Conservation (phyloP, 2,113 vertebrate species). For the Pithys albifrons region DNA sequence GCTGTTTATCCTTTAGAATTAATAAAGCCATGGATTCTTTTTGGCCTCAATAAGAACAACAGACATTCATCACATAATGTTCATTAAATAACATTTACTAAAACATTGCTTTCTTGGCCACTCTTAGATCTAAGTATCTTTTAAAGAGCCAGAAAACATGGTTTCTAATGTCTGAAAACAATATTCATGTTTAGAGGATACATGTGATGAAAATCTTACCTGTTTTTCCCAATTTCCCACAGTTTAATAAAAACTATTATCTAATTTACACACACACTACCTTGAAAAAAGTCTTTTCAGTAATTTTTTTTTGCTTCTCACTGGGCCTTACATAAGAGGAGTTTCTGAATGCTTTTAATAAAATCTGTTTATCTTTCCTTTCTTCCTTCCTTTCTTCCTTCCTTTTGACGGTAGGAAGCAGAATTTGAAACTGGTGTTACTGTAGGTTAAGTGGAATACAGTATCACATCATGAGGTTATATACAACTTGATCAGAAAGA, state of each 20-base stretch:
- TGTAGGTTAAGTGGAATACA: background rate
- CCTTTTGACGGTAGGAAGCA: background rate
- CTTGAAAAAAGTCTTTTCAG: constrained; percentile 30
- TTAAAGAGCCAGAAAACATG: background rate
- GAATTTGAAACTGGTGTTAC: background rate
- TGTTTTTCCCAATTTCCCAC: background rate
- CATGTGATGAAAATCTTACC: background rate
- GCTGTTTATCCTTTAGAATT: background rate
- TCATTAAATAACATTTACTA: background rate
- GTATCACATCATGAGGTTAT: background rate
- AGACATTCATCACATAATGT: background rate
- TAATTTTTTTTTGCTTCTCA: background rate
- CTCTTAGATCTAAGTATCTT: background rate
- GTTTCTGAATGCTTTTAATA: background rate
- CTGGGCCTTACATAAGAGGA: constrained; percentile 15
- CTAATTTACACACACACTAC: constrained; percentile 7
- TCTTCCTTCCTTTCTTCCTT: too few relatives aligned
- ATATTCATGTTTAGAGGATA: background rate
- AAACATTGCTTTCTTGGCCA: background rate
- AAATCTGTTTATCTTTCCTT: background rate
- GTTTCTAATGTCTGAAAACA: constrained; percentile 24
- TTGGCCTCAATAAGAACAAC: background rate
- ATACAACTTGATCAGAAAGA: background rate
- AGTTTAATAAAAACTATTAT: constrained; percentile 26
- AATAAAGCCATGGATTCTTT: background rate